Conservation (phyloP, 2,113 vertebrate species). For the Martes martes region DNA sequence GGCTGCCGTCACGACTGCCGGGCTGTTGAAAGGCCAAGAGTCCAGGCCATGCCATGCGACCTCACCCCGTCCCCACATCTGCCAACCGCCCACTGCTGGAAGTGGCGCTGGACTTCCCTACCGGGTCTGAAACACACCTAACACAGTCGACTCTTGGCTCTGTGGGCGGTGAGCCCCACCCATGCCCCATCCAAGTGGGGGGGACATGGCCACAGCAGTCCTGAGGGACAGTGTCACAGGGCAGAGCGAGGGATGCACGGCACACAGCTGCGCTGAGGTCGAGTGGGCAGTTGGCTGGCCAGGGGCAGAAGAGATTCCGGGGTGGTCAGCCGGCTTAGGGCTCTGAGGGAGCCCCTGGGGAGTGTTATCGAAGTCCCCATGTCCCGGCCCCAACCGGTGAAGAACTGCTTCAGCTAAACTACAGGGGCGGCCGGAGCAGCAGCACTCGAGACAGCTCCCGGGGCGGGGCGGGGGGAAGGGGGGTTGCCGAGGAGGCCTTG, state of each 20-base stretch:
- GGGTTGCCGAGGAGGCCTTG: background rate
- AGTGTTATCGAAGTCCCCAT: background rate
- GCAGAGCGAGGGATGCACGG: background rate
- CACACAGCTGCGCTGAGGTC: background rate
- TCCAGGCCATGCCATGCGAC: background rate
- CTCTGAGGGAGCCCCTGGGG: background rate
- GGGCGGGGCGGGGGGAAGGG: accelerated
- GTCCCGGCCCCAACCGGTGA: accelerated
- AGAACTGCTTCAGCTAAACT: background rate
- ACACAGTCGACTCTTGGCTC: background rate
- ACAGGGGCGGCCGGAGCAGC: background rate
- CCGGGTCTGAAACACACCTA: background rate
- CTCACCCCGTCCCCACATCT: too few relatives aligned
- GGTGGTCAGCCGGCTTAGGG: background rate
- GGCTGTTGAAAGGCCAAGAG: background rate
- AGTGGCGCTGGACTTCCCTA: background rate
- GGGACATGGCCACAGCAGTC: background rate
- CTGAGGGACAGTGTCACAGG: background rate
- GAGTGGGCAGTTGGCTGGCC: background rate
- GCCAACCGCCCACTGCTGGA: background rate
- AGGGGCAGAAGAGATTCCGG: background rate
- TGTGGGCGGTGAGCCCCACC: background rate
- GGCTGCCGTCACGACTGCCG: background rate
- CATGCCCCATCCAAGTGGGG: background rate
- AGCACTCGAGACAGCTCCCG: background rate